phyloP scores from a whole-genome alignment of 2,113 vertebrate genomes.

The Pycnonotus jocosus region DNA sequence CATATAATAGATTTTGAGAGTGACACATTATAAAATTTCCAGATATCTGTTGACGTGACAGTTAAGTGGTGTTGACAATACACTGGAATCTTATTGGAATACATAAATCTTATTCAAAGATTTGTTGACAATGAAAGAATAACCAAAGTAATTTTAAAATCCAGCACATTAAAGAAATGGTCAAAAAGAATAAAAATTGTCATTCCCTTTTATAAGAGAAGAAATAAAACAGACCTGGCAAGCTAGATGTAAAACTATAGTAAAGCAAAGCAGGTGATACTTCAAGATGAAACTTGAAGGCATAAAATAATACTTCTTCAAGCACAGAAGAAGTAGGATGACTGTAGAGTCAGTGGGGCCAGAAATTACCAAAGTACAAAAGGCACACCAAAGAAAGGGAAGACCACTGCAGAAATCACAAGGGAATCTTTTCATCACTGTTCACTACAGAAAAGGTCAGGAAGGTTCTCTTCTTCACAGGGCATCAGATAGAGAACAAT shows the following conservation, averaged over 20 bases:
- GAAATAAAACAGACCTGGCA: background rate
- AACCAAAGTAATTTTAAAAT: background rate
- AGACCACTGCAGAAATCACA: background rate
- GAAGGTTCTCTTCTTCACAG: background rate
- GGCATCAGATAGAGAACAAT: background rate
- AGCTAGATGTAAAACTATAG: background rate
- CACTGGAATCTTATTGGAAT: background rate
- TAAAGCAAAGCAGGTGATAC: background rate
- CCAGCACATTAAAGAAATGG: background rate
- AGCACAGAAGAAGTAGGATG: background rate
- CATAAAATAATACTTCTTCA: background rate
- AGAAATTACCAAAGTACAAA: background rate
- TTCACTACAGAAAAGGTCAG: background rate
- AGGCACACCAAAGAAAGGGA: background rate
- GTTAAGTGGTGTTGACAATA: fast-evolving
- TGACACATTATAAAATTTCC: background rate
- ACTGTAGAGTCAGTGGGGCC: background rate
- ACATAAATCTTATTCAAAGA: background rate
- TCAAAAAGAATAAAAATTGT: background rate
- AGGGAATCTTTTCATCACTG: background rate
- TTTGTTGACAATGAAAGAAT: background rate
- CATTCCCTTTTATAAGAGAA: background rate
- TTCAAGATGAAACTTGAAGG: background rate
- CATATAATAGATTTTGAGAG: background rate
- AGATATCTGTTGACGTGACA: background rate